A percentile compares a stretch with the other conserved stretches of the same genome.
Evolutionary conservation across 2,888 invertebrate species (phyloP).

Genomic region (Pristionchus mayeri): DNA sequence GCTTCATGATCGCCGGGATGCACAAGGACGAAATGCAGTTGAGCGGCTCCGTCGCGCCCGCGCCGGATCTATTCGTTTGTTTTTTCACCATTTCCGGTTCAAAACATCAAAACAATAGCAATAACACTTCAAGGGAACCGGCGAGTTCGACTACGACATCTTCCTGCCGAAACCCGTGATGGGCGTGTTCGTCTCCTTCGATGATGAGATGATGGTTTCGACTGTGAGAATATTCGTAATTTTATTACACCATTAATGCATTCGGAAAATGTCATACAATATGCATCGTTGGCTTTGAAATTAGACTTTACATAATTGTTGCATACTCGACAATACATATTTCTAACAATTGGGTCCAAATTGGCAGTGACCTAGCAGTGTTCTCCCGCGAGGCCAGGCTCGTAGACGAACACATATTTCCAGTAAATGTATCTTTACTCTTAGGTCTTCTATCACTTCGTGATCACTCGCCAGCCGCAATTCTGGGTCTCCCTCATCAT

Average conservation of each 20-base stretch:
- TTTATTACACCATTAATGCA: not conserved
- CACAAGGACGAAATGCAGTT: not conserved
- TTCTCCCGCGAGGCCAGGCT: too few relatives aligned
- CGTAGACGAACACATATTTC: not conserved
- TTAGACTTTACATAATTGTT: too few relatives aligned
- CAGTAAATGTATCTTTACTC: not conserved
- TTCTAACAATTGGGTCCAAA: too few relatives aligned
- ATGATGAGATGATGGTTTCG: not conserved
- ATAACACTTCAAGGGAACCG: not conserved
- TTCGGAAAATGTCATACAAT: too few relatives aligned
- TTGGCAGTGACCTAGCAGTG: too few relatives aligned
- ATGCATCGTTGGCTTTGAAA: too few relatives aligned
- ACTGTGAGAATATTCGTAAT: not conserved
- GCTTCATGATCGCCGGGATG: not conserved
- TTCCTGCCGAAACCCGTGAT: not conserved
- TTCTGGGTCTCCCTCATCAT: conserved; percentile 32
- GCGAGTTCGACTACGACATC: not conserved
- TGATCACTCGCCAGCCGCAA: conserved; percentile 30
- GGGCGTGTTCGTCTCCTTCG: not conserved
- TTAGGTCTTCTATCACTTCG: conserved; percentile 5
- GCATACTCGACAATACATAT: too few relatives aligned
- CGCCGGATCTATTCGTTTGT: not conserved
- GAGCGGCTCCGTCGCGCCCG: not conserved
- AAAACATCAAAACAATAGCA: too few relatives aligned
- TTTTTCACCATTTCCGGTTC: too few relatives aligned